Base-by-base conservation (phyloP, 2,888 invertebrate species). In the Dryadula phaetusa region DNA sequence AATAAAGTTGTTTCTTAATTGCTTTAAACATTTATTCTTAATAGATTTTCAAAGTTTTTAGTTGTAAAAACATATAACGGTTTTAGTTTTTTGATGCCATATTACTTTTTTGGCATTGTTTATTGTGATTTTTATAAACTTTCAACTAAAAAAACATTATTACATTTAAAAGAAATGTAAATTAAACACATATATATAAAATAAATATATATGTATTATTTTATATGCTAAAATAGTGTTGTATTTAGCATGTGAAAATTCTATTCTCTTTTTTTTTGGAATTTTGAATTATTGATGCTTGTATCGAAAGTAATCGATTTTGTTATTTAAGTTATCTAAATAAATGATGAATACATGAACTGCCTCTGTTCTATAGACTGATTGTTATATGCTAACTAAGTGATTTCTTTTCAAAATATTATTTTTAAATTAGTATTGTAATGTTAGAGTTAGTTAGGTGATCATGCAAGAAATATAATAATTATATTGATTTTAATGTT, bases 301-400 rank as follows among this genome's bases (percentile, higher is more conserved):
- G 22, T 4, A 47, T 47, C 22, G 22, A 1, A 6, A 47, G 5
- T 14, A 14, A 47, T 14, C 22, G 7, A 5, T 32, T 52, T 28
- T 49, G 8, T 49, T 32, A 32, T 32, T 32, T 28, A 28, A 16
- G 16, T 10, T 52, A 3, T n/a, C 25, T n/a, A 18, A 49, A n/a
- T 7, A 25, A 34, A 20, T 18, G 53, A 37, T 22, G 22, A 37
- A 54, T 20, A 37, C 34, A 37, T 8, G 56, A 56, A 56, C 37
- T 56, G 56, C 56, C 56, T 40, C 40, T 37, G 22, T 22, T 54
- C 34, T 20, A 54, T 56, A 40, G 56, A 56, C 56, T 56, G 56
- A 56, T 56, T 25, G 25, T 25, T 25, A 1, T 40, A 56, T 22
- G 22, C 22, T 25, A 5, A 25, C 37, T 25, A 32, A 25, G 40